Evolutionary conservation across 2,888 invertebrate species (phyloP), one percentile per base, ranked within the genome.

Genomic region (Trachelus stipa): DNA sequence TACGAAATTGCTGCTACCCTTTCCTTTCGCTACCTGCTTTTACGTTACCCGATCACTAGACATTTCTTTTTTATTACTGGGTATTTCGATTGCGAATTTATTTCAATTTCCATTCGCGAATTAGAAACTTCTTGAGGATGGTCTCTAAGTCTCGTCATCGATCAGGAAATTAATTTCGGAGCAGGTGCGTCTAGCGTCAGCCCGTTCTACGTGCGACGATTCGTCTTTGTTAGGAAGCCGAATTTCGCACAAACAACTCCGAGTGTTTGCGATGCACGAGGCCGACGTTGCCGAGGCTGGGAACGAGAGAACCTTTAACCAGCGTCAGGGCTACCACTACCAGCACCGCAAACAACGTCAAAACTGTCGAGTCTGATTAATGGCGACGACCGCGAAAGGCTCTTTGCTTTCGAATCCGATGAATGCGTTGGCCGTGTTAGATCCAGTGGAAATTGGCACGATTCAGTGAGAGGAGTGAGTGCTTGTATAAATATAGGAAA

Each of bases 1-100:
- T 84, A 83, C 23, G 23, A 81, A 87, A 83, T 34, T 34, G 71
- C 31, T 11, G 34, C 31, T 1, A 11, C 31, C 30, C 34, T 15
- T 11, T 71, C 34, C 71, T 30, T 11, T 71, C 15, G 11, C 71
- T 56, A 23, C 9, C 23, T 56, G 56, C 56, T 56, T 9, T 56
- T 2, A 56, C 56, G 9, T 56, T 9, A 23, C 9, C 2, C 6
- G 56, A 9, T 56, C 23, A 0, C 56, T 23, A 1, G 40, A 23
- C 23, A 23, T 9, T 56, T 23, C 0, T 34, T 23, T 23, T 4
- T 1, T 9, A 23, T 1, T 23, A 23, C 40, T 6, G 2, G 23
- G 23, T 9, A 23, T 9, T 56, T 56, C 56, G 56, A 23, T 23
- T 9, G 23, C 23, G 9, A 23, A 23, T 56, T 56, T 9, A 56